Base-by-base conservation (phyloP, 1,140 invertebrate species). In the Schlechtendalia chinensis region DNA sequence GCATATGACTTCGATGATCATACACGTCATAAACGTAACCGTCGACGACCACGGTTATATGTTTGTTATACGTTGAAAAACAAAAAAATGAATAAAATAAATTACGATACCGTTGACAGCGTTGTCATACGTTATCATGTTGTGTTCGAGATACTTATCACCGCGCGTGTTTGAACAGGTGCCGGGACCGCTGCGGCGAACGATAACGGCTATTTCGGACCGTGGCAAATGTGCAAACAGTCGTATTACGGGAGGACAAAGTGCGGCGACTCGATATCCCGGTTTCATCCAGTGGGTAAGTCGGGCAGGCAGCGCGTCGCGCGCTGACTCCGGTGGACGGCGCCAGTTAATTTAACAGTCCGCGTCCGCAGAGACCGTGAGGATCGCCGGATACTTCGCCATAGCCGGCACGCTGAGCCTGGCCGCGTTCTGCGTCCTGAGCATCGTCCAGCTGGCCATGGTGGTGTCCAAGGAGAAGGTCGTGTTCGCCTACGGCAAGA, bases 181-280 rank as follows among this genome's bases (percentile, higher is more conserved):
- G 86, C 87, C 74, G 88, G 87, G 77, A 22, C 54, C 17, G 24
- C 29, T 29, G 3, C 32, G 54, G 54, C n/a, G 88, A 39, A 86
- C 81, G 93, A 94, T 85, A 88, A 88, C 82, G 93, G 93, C 65
- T 94, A 94, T 86, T 95, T 94, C 85, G 92, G 93, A 82, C 93
- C 93, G 84, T 95, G 93, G 91, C 91, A 90, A 82, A 90, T 92
- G 71, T 95, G 93, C 88, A 94, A 94, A 86, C 88, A 91, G 83
- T 86, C 94, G 81, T 87, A 91, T 17, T 94, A 94, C 87, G 91
- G 92, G 85, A 87, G 93, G 82, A 92, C 94, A 86, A 90, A 92
- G 86, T 95, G 93, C 84, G 93, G 92, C 50, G 88, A 88, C 81
- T 90, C 91, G 81, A 90, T 91, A 24, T 91, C 93, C 75, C 90